Base-by-base conservation (phyloP, 1,140 invertebrate genomes). In the Drusus annulatus region DNA sequence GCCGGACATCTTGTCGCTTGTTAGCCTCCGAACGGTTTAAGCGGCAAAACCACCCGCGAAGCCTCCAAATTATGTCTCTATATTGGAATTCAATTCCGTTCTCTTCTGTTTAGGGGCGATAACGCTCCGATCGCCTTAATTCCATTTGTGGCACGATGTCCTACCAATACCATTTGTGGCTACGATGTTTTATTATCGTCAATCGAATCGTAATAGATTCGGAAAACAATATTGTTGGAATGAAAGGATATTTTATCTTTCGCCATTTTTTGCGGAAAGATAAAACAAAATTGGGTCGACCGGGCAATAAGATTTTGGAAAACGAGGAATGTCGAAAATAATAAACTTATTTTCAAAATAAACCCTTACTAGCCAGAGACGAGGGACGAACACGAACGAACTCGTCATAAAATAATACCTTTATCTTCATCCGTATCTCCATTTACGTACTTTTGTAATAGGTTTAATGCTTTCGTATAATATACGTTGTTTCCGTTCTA, bases 171-270 rank as follows among this genome's bases (percentile, higher is more conserved):
- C 19, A 74, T 74, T 74, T 74, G 50, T 51, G 50, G 69, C 15
- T n/a, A 74, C 50, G 25, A 74, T 74, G 50, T 74, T 74, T 74
- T 74, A 74, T 74, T 28, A 74, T 74, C 69, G 69, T n/a, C 69
- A 54, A 74, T 74, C 52, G 69, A 54, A 74, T 74, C 51, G 50
- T 74, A 74, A 74, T 74, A 74, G 69, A 54, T 74, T 74, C 69
- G 69, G 52, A 74, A 74, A 74, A 74, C 69, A 74, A 74, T 74
- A 28, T 74, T 56, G 51, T 23, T n/a, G 52, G 31, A 71, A 65
- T 15, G 62, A 65, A 65, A 19, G 28, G 23, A 25, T 17, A 21
- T 56, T 56, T 56, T 56, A 56, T 56, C 36, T 13, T 56, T 56
- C n/a, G n/a, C n/a, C n/a, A 10, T 56, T 56, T 56, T 56, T 56